A percentile compares a stretch with the other conserved stretches of the same genome.
These are phyloP conservation scores for Brachyalestes nurse DNA, from an alignment of 2,797 vertebrate genomes.

Conservation along the genomic window DNA sequence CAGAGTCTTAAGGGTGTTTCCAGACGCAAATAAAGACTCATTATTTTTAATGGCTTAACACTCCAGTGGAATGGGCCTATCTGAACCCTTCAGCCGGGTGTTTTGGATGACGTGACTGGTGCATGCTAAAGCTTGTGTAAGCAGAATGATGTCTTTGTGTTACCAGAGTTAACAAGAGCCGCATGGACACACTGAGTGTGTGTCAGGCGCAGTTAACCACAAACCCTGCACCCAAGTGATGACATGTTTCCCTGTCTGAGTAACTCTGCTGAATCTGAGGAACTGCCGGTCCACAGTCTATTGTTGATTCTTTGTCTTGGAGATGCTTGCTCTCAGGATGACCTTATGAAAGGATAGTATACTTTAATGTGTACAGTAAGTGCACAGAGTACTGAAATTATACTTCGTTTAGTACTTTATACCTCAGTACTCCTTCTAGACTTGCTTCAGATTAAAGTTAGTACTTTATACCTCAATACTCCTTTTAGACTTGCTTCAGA, in stretches of 20 bases:
- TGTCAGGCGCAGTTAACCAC: conserved; percentile 60
- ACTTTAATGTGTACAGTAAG: not conserved
- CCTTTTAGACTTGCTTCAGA: too few relatives aligned
- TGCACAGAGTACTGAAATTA: not conserved
- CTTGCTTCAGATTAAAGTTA: too few relatives aligned
- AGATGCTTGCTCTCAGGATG: not conserved
- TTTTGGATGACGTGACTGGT: conserved; percentile 76
- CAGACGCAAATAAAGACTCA: conserved; percentile 70
- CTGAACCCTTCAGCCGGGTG: conserved; percentile 76
- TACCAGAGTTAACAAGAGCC: conserved; percentile 72
- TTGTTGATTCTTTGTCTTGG: conserved; percentile 6
- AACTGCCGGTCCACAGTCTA: not conserved
- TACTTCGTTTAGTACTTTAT: too few relatives aligned
- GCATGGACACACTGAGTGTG: conserved; percentile 51
- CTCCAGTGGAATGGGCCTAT: conserved; percentile 83
- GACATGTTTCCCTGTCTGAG: conserved; percentile 41
- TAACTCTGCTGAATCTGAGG: not conserved
- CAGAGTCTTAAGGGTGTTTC: conserved; percentile 55
- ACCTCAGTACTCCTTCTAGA: too few relatives aligned
- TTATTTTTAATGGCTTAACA: conserved; percentile 91
- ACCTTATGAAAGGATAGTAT: too few relatives aligned
- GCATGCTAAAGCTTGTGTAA: conserved; percentile 67
- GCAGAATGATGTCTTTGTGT: conserved; percentile 87
- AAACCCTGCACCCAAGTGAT: conserved; percentile 61
- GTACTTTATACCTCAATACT: too few relatives aligned